Evolutionary conservation across 1,140 invertebrate species (phyloP).

Genomic region (Trinorchestia longiramus): DNA sequence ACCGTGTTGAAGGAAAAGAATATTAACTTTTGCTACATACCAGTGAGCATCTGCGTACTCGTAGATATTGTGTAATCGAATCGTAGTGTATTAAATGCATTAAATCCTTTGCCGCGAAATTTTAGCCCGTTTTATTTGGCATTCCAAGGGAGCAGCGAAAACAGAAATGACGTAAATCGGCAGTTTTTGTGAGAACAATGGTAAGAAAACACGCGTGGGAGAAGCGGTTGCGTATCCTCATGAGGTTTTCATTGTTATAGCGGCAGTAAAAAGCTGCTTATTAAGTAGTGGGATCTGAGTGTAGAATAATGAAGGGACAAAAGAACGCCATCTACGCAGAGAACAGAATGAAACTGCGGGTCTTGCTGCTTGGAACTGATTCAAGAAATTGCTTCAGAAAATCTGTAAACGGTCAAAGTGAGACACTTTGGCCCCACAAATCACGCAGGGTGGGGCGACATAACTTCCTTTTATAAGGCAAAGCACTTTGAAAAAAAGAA

Average conservation of each 20-base stretch:
- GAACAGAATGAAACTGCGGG: no score
- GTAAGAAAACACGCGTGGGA: background rate
- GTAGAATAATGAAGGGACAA: background rate
- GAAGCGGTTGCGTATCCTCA: background rate
- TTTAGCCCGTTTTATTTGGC: background rate
- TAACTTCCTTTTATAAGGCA: no score
- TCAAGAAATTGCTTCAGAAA: no score
- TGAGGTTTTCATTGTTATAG: background rate
- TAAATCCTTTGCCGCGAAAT: background rate
- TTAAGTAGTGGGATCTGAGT: background rate
- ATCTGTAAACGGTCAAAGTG: no score
- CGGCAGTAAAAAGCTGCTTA: background rate
- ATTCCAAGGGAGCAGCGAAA: background rate
- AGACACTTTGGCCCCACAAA: no score
- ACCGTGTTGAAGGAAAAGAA: background rate
- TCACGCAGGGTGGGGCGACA: no score
- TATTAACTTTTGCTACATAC: background rate
- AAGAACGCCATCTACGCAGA: no score
- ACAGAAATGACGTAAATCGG: background rate
- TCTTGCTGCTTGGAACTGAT: no score
- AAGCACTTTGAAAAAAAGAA: no score
- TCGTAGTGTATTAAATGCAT: background rate
- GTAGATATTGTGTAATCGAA: background rate
- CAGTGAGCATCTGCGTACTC: background rate
- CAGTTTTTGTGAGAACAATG: background rate